Percentiles rank a stretch among this genome's conserved stretches.
phyloP scores from a whole-genome alignment of 1,140 invertebrate species.

The Antheraea pernyi region DNA sequence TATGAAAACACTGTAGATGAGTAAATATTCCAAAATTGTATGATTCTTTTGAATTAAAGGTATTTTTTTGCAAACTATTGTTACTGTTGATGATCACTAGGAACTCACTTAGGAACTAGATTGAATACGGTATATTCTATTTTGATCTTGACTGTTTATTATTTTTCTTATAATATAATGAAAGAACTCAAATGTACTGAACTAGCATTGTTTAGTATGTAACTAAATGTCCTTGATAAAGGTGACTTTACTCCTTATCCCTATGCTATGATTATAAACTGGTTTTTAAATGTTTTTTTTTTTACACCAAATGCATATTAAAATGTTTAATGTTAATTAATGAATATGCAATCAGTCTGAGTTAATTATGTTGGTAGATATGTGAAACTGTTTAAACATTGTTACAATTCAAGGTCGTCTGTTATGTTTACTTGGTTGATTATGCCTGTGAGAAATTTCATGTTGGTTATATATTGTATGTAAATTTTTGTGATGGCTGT shows the following conservation, averaged over 20 bases:
- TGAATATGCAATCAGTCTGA: background rate
- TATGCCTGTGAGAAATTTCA: background rate
- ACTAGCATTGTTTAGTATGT: too few relatives aligned
- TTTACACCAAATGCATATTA: background rate
- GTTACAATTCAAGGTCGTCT: background rate
- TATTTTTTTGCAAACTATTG: too few relatives aligned
- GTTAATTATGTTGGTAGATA: background rate
- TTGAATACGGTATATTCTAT: too few relatives aligned
- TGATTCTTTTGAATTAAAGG: too few relatives aligned
- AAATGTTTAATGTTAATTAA: background rate
- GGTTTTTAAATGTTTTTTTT: background rate
- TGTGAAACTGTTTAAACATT: background rate
- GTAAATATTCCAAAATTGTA: too few relatives aligned
- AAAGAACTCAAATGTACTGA: too few relatives aligned
- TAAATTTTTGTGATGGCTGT: too few relatives aligned
- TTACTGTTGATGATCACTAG: too few relatives aligned
- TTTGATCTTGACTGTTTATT: too few relatives aligned
- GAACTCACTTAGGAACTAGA: too few relatives aligned
- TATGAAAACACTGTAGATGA: too few relatives aligned
- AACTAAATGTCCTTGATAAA: background rate
- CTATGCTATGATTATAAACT: background rate
- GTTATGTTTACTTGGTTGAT: background rate
- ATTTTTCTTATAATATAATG: too few relatives aligned
- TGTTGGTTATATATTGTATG: background rate
- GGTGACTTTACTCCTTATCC: background rate